Base-by-base conservation (phyloP, 2,113 vertebrate species). In the Meriones unguiculatus region DNA sequence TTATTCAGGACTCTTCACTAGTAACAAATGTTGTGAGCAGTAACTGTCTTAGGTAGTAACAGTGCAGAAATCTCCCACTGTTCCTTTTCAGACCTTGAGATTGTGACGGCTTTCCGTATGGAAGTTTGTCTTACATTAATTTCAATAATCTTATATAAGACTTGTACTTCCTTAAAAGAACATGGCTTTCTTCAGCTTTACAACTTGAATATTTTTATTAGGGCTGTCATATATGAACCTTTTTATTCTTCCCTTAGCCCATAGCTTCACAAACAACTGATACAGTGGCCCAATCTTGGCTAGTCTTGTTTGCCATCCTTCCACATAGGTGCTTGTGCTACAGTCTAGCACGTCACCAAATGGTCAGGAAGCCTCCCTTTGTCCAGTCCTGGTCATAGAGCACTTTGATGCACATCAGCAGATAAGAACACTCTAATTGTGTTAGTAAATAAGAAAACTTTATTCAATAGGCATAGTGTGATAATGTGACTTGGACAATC, bases 101-200 rank as follows among this genome's bases (percentile, higher is more conserved):
- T 84, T 76, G 15, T 78, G 85, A 62, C 72, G 80, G 46, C 15
- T 57, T 70, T 62, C 70, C 30, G 7, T 59, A 5, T 64, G 70
- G 65, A 25, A 90, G 67, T 89, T 82, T 24, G 87, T 93, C 25
- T 32, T 64, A 20, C 6, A 67, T 54, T 81, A 91, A 89, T 7
- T 87, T 70, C 7, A 93, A 0, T 69, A 65, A 78, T 10, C 75
- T 62, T 28, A 85, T 91, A 77, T 9, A 52, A 93, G 2, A 91
- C 54, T 90, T 95, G 25, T 65, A 73, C 20, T 57, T 87, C 18
- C 8, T 92, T 65, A 84, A 77, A 85, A 38, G 72, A 93, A 59
- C 1, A 54, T 54, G 1, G 17, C 46, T 64, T 93, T 85, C 32
- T 88, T 90, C 70, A 28, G 57, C n/a, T 93, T 90, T 95, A 65